Evolutionary conservation across 2,888 invertebrate species (phyloP), one percentile per base, ranked within the genome.

Genomic region (Napeogenes inachia): DNA sequence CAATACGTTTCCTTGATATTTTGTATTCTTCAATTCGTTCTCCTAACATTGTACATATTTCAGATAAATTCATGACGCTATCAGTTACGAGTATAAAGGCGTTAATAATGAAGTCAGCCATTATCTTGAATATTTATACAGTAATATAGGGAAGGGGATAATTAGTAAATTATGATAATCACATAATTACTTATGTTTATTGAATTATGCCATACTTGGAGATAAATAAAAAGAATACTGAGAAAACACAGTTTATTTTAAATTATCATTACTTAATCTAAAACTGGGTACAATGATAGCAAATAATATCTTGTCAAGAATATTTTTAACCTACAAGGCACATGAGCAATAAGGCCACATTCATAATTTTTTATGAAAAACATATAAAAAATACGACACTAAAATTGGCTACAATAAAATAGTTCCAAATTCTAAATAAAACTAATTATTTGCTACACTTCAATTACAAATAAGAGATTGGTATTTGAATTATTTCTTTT

Each of bases 21-120:
- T 66, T 62, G 54, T 64, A 64, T 45, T 64, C 56, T 47, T 69
- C 66, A 45, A 70, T 55, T 6, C 63, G 57, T 5, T 64, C 62
- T 2, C 66, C 67, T 2, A 69, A 60, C 61, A 68, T 53, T 3
- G 54, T 57, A 32, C 70, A 67, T 35, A 70, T 64, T 50, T 69
- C 64, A 0, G 69, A 63, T n/a, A 70, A 59, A 56, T 45, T 64
- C 32, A 64, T 54, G 57, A 68, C 64, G 67, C 69, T 70, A 32
- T 59, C 60, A 35, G 13, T 42, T n/a, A 38, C 5, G 21, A 21
- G 4, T 13, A 30, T 4, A 8, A 12, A 3, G 13, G 12, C 21
- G 21, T 4, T 42, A 6, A 42, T 8, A 42, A 42, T 42, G 42
- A 42, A 42, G 8, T 42, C 5, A 42, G 8, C 21, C 21, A 10